Base-by-base conservation (phyloP, 2,797 vertebrate species). In the Etheostoma perlongum region DNA sequence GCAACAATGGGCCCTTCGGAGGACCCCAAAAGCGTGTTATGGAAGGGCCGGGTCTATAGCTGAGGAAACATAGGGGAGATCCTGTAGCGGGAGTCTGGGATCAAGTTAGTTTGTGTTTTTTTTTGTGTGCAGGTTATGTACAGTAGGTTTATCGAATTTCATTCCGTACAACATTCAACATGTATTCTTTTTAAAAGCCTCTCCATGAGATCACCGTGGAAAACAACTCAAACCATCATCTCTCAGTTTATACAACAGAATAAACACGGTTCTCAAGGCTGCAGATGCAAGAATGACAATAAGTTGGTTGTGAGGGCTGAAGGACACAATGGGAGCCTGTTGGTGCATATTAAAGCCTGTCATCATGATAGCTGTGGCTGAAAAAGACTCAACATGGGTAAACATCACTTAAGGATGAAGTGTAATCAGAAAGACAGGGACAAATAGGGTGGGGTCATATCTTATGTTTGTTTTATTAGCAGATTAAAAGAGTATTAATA, bases 321-420 rank as follows among this genome's bases (percentile, higher is more conserved):
- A 63, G 73, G 72, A 84, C 85, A 91, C 83, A 90, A 83, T 81
- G 82, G 48, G 51, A 23, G 67, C 67, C 83, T 90, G 87, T 88
- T 82, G 82, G 77, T 79, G 64, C 57, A 76, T 72, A 79, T 75
- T 74, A 53, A 63, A 85, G 71, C 63, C 84, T 80, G 75, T 90
- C 54, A 90, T 93, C 88, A 90, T 53, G 69, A 83, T 59, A 77
- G 73, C 44, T 71, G 76, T 72, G 76, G 79, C 82, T 84, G 72
- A 86, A 86, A 86, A 52, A 86, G 83, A 78, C 73, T 83, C 71
- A 60, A 53, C 65, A 11, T 47, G 60, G 67, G 81, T 86, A 92
- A 94, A 92, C 87, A 91, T 73, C 82, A 92, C 79, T 91, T 89
- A 79, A 11, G n/a, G 77, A 79, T 72, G 64, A 77, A 81, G 33